A percentile compares a stretch with the other conserved stretches of the same genome.
phyloP scores from a whole-genome alignment of 2,797 vertebrate species.

The Masticophis lateralis region DNA sequence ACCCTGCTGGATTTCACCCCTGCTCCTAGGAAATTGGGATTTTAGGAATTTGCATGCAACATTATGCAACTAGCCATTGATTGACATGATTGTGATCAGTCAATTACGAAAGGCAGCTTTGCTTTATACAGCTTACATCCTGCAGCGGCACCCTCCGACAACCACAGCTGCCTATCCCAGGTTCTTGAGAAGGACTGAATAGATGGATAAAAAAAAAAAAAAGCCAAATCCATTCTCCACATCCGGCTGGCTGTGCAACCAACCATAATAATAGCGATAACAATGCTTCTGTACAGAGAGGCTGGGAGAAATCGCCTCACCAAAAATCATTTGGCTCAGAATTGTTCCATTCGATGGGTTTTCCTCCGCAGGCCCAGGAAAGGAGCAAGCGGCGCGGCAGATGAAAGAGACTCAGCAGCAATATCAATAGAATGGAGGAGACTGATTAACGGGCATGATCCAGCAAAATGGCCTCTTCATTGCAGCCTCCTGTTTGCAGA shows the following conservation, averaged over 20 bases:
- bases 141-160: background rate
- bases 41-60: background rate
- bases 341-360: background rate
- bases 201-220: background rate
- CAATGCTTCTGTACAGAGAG: background rate
- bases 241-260: background rate
- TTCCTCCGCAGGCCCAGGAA: background rate
- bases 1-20: too few relatives aligned
- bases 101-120: background rate
- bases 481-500: slow-evolving; percentile 33
- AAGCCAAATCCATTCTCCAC: background rate
- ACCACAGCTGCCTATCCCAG: background rate
- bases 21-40: background rate
- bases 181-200: background rate
- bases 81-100: background rate
- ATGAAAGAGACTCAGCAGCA: background rate
- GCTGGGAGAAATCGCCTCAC: background rate
- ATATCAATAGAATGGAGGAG: slow-evolving; percentile 19
- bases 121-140: background rate
- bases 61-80: background rate
- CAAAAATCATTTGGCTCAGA: background rate
- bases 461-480: slow-evolving; percentile 36
- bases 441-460: slow-evolving; percentile 54
- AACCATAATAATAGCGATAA: background rate
- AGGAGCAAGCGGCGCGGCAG: background rate